A percentile compares a stretch with the other conserved stretches of the same genome.
These are phyloP conservation scores for Antheraea mylitta DNA, from an alignment of 1,140 invertebrate genomes.

Conservation along the genomic window DNA sequence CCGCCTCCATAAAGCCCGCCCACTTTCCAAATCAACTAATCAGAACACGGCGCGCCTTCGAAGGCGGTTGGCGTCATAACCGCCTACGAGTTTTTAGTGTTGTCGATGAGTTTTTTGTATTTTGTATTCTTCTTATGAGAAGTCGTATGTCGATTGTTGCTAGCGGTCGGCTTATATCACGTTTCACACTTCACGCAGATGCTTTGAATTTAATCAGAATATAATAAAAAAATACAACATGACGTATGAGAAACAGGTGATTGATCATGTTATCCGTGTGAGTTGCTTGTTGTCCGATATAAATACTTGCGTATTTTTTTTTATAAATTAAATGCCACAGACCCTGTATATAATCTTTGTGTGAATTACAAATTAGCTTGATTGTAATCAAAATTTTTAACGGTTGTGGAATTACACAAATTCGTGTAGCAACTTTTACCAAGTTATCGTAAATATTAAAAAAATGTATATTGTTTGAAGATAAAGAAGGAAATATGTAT, in stretches of 20 bases:
- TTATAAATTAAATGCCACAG: neutral
- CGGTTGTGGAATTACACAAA: too few relatives aligned
- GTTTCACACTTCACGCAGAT: constrained; percentile 60
- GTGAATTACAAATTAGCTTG: too few relatives aligned
- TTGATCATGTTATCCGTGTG: neutral
- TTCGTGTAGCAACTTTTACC: too few relatives aligned
- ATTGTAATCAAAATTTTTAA: too few relatives aligned
- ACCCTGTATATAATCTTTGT: too few relatives aligned
- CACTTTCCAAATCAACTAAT: constrained; percentile 51
- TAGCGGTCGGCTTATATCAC: constrained; percentile 36
- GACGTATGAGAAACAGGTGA: constrained; percentile 18
- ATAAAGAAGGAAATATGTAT: too few relatives aligned
- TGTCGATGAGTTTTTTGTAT: constrained; percentile 69
- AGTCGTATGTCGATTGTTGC: constrained; percentile 39
- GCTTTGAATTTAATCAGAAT: constrained; percentile 14
- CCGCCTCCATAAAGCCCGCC: constrained; percentile 54
- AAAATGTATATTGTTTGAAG: too few relatives aligned
- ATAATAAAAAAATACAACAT: neutral
- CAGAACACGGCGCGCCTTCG: constrained; percentile 19
- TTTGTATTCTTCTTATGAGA: constrained; percentile 38
- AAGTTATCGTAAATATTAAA: too few relatives aligned
- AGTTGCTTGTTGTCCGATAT: neutral
- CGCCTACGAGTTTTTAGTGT: constrained; percentile 65
- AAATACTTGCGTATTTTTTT: neutral
- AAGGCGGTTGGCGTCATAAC: constrained; percentile 33